Conservation (phyloP, 2,113 vertebrate species). For the Aviceda subcristata region DNA sequence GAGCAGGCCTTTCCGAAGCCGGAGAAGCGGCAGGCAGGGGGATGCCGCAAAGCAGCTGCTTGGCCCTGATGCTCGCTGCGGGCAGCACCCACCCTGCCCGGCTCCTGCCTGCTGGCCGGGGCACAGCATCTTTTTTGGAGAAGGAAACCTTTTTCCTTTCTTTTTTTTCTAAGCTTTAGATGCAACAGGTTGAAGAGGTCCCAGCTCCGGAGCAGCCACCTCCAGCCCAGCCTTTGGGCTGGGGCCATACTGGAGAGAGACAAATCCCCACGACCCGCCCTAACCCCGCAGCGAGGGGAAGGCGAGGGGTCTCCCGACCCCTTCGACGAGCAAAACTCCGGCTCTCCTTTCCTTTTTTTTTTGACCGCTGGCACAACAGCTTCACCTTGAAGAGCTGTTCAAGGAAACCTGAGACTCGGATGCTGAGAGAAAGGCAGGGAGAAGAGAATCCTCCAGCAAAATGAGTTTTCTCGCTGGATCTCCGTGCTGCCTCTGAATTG, state of each 20-base stretch:
- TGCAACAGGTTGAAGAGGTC: neutral
- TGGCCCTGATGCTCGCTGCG: neutral
- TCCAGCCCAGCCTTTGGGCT: neutral
- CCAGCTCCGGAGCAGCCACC: rapidly evolving
- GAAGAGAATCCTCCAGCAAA: neutral
- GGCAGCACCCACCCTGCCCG: neutral
- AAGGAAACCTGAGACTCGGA: neutral
- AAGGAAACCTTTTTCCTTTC: neutral
- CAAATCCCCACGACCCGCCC: rapidly evolving
- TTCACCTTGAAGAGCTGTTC: neutral
- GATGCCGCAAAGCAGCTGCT: neutral
- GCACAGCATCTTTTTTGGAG: neutral
- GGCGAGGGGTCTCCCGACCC: neutral
- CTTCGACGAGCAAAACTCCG: rapidly evolving
- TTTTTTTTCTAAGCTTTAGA: no score
- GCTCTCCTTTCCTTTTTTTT: neutral
- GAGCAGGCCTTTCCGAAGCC: neutral
- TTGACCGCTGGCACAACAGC: neutral
- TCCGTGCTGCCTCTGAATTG: neutral
- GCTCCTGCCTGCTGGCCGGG: neutral
- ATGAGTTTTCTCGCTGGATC: rapidly evolving
- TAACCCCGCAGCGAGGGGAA: neutral
- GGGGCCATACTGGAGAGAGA: rapidly evolving
- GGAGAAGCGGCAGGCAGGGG: neutral
- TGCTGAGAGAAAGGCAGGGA: neutral